Percentiles rank a stretch among this genome's conserved stretches.
These are phyloP conservation scores for Mesocricetus auratus DNA, from an alignment of 2,113 vertebrate genomes.

Conservation along the genomic window DNA sequence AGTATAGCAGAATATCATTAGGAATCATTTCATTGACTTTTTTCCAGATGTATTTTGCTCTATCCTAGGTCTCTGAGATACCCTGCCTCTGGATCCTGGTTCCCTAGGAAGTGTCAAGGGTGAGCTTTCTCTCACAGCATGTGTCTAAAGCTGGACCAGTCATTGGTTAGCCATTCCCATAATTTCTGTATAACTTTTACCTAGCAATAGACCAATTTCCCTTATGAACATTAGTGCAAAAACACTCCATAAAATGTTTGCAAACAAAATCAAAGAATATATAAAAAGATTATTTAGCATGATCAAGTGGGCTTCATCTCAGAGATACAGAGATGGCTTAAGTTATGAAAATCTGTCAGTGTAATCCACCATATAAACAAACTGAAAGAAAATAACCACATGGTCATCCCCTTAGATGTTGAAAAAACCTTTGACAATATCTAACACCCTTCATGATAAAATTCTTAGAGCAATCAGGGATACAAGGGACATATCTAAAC, in stretches of 20 bases:
- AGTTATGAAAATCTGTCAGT: not conserved
- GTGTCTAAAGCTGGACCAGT: not conserved
- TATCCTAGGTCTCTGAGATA: not conserved
- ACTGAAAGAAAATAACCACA: not conserved
- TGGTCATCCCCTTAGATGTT: not conserved
- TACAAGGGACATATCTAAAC: not conserved
- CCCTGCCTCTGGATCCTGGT: not conserved
- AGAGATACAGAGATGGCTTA: not conserved
- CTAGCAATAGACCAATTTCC: too few species aligned
- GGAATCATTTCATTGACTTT: not conserved
- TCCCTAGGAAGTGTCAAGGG: not conserved
- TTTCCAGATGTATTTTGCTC: not conserved
- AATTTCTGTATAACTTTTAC: not conserved
- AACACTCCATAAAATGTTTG: not conserved
- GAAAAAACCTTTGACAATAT: not conserved
- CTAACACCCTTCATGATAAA: not conserved
- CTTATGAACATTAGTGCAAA: not conserved
- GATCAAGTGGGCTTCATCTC: not conserved
- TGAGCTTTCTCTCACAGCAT: not conserved
- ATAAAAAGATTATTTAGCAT: not conserved
- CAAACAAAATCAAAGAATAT: not conserved
- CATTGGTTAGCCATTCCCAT: accelerated
- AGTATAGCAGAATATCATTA: not conserved
- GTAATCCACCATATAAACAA: not conserved
- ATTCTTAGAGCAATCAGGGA: not conserved